Base-by-base conservation (phyloP, 1,140 invertebrate species). In the Drosophila varians region DNA sequence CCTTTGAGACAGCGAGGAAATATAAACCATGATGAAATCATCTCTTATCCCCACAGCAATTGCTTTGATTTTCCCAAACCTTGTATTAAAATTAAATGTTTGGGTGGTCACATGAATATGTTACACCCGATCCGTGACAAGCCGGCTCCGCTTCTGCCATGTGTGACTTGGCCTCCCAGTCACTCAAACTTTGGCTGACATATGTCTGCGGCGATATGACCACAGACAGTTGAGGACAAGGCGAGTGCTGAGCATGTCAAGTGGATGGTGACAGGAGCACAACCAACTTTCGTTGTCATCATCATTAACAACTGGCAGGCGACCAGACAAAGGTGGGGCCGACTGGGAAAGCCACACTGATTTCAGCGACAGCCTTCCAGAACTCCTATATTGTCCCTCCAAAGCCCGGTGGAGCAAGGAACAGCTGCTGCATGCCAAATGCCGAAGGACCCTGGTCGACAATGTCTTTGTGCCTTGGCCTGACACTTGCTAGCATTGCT, bases 211-310 rank as follows among this genome's bases (percentile, higher is more conserved):
- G 46, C 38, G 26, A 43, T 66, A 52, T 65, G 60, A 34, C 62
- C 62, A 43, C 46, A 49, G 62, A 65, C 53, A 64, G 55, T 38
- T 60, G 60, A 23, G 60, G 60, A 64, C 62, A 66, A 65, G 31
- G 38, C 47, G 60, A 18, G 28, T 57, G 36, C 25, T 45, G 60
- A 65, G 26, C 28, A 31, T 52, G 46, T 66, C 62, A 66, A 65
- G 60, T 66, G 60, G 16, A 65, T 66, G 62, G 58, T 66, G 62
- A 66, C 62, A 66, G 58, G 45, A 65, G 61, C 62, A 65, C 62
- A 66, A 52, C 58, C 46, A 49, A 66, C 62, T 52, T 52, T 31
- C 25, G 34, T 66, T 66, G 62, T 66, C 62, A 53, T 66, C 62
- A 66, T 64, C 47, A 66, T 66, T 66, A 66, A 65, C 36, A 65